A percentile compares a stretch with the other conserved stretches of the same genome.
Evolutionary conservation across 2,113 vertebrate species (phyloP).

Genomic region (Columbina picui): DNA sequence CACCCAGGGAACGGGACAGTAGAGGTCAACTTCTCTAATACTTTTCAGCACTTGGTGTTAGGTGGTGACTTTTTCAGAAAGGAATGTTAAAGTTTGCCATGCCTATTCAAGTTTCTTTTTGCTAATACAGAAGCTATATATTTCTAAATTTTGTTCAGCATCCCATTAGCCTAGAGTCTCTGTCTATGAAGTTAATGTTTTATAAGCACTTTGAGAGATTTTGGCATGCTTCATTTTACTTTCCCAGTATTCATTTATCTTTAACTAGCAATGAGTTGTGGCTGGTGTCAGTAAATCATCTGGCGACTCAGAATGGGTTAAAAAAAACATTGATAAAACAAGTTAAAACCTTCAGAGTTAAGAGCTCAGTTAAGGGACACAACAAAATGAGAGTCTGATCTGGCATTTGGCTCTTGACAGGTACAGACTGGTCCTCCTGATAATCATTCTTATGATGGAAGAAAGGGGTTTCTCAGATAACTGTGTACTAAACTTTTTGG

Average conservation of each 20-base stretch:
- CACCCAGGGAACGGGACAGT: rapidly evolving
- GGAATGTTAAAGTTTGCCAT: rapidly evolving
- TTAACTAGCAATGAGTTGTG: background rate
- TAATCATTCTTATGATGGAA: rapidly evolving
- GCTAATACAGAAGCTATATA: background rate
- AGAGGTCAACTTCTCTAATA: background rate
- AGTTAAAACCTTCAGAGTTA: background rate
- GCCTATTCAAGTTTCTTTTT: background rate
- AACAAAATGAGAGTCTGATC: rapidly evolving
- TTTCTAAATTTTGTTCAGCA: background rate
- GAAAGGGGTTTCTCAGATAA: background rate
- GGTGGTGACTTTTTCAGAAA: background rate
- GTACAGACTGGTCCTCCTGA: background rate
- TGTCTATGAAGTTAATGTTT: background rate
- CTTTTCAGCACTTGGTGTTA: background rate
- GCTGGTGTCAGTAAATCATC: background rate
- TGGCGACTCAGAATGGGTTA: background rate
- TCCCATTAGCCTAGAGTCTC: background rate
- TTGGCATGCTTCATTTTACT: background rate
- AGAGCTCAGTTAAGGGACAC: background rate
- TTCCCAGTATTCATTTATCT: background rate
- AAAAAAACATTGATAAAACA: background rate
- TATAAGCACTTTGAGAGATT: background rate
- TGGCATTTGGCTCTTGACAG: background rate
- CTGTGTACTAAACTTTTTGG: background rate